Percentiles rank a stretch among this genome's conserved stretches.
phyloP scores from a whole-genome alignment of 2,113 vertebrate genomes.

The Leptobrachium leishanense region DNA sequence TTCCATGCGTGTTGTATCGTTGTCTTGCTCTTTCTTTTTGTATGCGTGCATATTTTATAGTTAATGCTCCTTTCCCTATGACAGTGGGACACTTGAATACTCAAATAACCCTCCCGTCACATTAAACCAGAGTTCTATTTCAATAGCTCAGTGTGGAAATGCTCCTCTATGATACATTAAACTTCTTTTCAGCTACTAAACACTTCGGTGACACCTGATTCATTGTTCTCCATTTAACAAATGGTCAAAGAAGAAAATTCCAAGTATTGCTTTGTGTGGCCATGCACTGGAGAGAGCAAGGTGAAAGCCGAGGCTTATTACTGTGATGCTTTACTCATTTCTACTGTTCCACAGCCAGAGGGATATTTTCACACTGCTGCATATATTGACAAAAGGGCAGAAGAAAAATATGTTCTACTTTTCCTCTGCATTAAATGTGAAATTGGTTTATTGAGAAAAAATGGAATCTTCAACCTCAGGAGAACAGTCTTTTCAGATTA shows the following conservation, averaged over 20 bases:
- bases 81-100: background rate
- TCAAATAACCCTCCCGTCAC: too few species aligned
- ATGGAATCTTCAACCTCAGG: constrained; percentile 34
- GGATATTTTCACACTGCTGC: constrained; percentile 44
- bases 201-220: constrained; percentile 27
- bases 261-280: constrained; percentile 16
- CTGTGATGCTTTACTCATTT: constrained; percentile 34
- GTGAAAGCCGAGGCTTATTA: constrained; percentile 41
- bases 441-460: constrained; percentile 46
- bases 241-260: constrained; percentile 36
- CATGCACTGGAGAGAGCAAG: constrained; percentile 34
- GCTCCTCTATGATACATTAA: constrained; percentile 14
- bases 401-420: constrained; percentile 48
- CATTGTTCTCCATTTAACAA: constrained; percentile 22
- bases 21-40: background rate
- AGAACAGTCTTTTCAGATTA: constrained; percentile 33
- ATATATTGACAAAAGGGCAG: constrained; percentile 48
- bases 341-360: constrained; percentile 41
- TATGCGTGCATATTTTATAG: background rate
- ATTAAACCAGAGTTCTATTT: background rate
- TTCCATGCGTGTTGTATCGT: background rate
- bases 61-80: background rate
- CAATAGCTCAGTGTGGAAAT: background rate
- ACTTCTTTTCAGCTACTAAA: constrained; percentile 6
- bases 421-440: constrained; percentile 46